A percentile compares a stretch with the other conserved stretches of the same genome.
Conservation (phyloP, 2,797 vertebrate genomes). For the Anisognathus igniventris region DNA sequence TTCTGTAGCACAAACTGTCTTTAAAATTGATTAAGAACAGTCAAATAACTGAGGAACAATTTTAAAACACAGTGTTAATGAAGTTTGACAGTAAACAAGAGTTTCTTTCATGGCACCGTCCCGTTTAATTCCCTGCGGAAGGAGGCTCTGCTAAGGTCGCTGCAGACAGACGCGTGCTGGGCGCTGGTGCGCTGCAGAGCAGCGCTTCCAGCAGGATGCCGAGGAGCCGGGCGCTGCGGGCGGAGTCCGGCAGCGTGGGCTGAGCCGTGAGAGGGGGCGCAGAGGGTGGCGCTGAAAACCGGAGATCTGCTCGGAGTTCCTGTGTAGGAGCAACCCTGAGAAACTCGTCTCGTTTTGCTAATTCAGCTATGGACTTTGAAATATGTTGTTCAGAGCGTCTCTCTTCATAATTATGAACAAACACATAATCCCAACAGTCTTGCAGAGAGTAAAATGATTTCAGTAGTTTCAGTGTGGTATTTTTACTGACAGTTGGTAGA, state of each 20-base stretch:
- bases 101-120: neutral
- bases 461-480: neutral
- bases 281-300: neutral
- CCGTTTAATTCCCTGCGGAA: neutral
- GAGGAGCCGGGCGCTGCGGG: rapidly evolving
- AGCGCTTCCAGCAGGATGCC: neutral
- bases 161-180: neutral
- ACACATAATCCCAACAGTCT: neutral
- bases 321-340: neutral
- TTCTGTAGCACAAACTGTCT: neutral
- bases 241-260: rapidly evolving
- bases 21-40: neutral
- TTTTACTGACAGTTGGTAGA: constrained; percentile 22
- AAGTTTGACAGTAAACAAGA: neutral
- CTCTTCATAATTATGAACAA: neutral
- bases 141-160: neutral
- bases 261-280: rapidly evolving
- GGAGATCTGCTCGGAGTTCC: neutral
- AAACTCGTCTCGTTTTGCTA: neutral
- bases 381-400: neutral
- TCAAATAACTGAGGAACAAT: neutral
- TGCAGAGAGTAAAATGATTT: neutral
- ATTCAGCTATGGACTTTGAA: neutral
- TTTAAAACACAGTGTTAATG: neutral
- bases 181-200: neutral